phyloP scores from a whole-genome alignment of 2,888 invertebrate species.

The Aplocera efformata region DNA sequence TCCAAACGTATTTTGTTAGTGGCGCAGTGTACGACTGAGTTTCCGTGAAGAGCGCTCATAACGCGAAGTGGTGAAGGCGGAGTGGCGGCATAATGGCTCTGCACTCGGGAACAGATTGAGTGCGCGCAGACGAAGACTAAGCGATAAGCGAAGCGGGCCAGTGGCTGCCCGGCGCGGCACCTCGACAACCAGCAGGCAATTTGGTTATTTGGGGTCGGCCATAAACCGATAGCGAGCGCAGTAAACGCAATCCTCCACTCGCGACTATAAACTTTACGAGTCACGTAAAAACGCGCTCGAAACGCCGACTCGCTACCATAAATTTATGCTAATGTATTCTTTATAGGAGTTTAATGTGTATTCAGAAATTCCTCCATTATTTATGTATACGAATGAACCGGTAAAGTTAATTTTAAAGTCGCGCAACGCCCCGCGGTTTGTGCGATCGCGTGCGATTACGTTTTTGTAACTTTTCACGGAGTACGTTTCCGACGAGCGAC shows the following conservation, averaged over 20 bases:
- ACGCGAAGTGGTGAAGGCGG: slow-evolving; percentile 36
- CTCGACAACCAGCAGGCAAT: slow-evolving; percentile 66
- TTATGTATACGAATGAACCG: slow-evolving; percentile 79
- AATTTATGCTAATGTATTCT: slow-evolving; percentile 81
- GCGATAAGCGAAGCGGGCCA: slow-evolving; percentile 22
- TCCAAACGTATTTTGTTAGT: slow-evolving; percentile 56
- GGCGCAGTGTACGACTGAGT: slow-evolving; percentile 39
- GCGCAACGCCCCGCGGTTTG: slow-evolving; percentile 65
- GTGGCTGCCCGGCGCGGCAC: slow-evolving; percentile 35
- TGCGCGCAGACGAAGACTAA: slow-evolving; percentile 19
- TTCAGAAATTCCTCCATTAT: slow-evolving; percentile 80
- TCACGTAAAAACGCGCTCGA: slow-evolving; percentile 80
- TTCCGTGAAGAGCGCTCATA: slow-evolving; percentile 49
- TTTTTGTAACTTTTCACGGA: slow-evolving; percentile 56
- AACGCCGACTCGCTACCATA: slow-evolving; percentile 78
- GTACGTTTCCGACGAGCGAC: slow-evolving; percentile 49
- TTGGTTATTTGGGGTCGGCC: slow-evolving; percentile 78
- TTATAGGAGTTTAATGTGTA: slow-evolving; percentile 81
- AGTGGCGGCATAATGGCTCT: slow-evolving; percentile 46
- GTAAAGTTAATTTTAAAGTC: slow-evolving; percentile 80
- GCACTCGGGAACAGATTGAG: slow-evolving; percentile 41
- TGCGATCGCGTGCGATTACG: slow-evolving; percentile 59
- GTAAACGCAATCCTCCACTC: slow-evolving; percentile 80
- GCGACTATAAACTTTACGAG: slow-evolving; percentile 80
- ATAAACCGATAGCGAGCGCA: slow-evolving; percentile 77